phyloP scores from a whole-genome alignment of 2,113 vertebrate species.

The Pseudorectes ferrugineus region DNA sequence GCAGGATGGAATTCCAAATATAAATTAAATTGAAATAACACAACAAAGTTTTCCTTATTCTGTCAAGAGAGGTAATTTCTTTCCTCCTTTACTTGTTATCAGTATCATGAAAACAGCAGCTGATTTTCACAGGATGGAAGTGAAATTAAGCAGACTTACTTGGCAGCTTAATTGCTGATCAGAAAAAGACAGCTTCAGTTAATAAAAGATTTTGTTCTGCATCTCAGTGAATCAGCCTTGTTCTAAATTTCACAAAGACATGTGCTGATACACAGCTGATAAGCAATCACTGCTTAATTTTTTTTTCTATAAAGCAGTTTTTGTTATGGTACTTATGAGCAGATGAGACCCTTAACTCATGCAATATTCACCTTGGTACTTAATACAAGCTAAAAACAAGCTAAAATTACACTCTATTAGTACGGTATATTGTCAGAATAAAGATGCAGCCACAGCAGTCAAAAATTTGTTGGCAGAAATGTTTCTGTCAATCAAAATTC shows the following conservation, averaged over 20 bases:
- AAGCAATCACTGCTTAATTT: not conserved
- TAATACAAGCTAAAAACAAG: not conserved
- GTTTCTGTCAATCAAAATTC: constrained; percentile 18
- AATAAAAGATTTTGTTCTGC: not conserved
- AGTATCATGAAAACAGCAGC: not conserved
- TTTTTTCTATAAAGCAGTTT: not conserved
- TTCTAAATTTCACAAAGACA: not conserved
- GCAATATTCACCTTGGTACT: constrained; percentile 6
- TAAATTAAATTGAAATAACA: not conserved
- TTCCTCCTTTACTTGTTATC: not conserved
- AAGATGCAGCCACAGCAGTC: not conserved
- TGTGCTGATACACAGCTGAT: not conserved
- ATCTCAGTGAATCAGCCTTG: not conserved
- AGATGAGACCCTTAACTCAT: not conserved
- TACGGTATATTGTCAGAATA: not conserved
- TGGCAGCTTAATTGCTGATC: not conserved
- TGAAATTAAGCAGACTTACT: not conserved
- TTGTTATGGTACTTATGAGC: not conserved
- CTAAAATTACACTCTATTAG: not conserved
- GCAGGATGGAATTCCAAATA: not conserved
- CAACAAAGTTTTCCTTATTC: not conserved
- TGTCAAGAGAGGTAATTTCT: not conserved
- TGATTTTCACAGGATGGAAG: not conserved
- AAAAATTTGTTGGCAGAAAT: constrained; percentile 16
- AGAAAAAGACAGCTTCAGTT: not conserved